Base-by-base conservation (phyloP, 2,888 invertebrate genomes). In the Zonitis immaculata region DNA sequence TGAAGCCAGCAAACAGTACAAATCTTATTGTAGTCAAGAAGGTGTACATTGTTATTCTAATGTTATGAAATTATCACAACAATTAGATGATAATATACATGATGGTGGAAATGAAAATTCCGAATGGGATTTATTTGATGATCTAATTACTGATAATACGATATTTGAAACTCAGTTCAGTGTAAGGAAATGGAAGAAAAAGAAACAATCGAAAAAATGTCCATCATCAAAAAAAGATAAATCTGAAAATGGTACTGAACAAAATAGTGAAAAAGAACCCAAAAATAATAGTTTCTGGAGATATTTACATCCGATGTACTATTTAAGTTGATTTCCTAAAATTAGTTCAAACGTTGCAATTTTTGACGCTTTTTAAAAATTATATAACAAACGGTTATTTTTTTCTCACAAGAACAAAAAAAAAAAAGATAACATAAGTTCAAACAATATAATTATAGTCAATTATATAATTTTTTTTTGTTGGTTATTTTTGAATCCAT, bases 1-100 rank as follows among this genome's bases (percentile, higher is more conserved):
- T 54, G 74, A 76, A 39, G 91, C 91, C 6, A 85, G 89, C 1
- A 77, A 77, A 52, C 78, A 82, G 51, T 88, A 88, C 69, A 78
- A 79, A 53, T 69, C 73, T 20, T 82, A 82, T 64, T 78, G 76
- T 59, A 68, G 68, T 26, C 52, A 59, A 14, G 62, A 64, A 46
- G 69, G 69, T 26, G 59, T 61, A 0, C 63, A 61, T 47, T 59
- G 63, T 32, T 62, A 65, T 27, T 69, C 66, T 45, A 55, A 61
- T 35, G 16, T 35, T 4, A 18, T 9, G 35, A 35, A 2, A 16
- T 1, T 6, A 9, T 16, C 26, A 8, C 30, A 27, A 39, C 35
- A 44, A 28, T n/a, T n/a, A n/a, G n/a, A n/a, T n/a, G n/a, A n/a
- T n/a, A n/a, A n/a, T n/a, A n/a, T n/a, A n/a, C n/a, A n/a, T n/a